Evolutionary conservation across 2,888 invertebrate species (phyloP), one percentile per base, ranked within the genome.

Genomic region (Tipula confusa): DNA sequence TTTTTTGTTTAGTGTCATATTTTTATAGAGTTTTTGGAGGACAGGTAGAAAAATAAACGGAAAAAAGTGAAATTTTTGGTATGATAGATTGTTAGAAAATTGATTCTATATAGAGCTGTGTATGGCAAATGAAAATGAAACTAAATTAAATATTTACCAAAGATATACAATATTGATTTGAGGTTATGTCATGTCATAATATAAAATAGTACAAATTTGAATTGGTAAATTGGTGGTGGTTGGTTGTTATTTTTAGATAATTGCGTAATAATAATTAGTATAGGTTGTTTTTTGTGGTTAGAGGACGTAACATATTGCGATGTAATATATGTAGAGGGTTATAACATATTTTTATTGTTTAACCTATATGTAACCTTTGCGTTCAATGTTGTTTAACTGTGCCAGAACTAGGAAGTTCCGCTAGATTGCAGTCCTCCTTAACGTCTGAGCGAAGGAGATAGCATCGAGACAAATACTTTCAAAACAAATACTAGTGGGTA

Each of bases 111-210:
- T 24, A 24, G 64, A 64, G 64, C 9, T 64, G n/a, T n/a, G n/a
- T n/a, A 24, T 24, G 64, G 64, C 64, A 64, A 64, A 64, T 24
- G 64, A 64, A 64, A 64, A 64, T 64, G 64, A 64, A 64, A 64
- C 64, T 64, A 64, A 64, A 64, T 64, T 64, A 64, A 64, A 64
- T 64, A 64, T 64, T 64, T 64, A 64, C 64, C 64, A 64, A 24
- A 64, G 24, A 64, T 64, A 64, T 64, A 64, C 64, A 64, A 64
- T 64, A 64, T 64, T 64, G 64, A 64, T 64, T 64, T 64, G 64
- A 64, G 64, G 64, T 64, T 64, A 64, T 64, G 64, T 64, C 64
- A 64, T 64, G 24, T 64, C 64, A 64, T 24, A 15, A 43, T n/a
- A 24, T 24, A 64, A 13, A 33, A 33, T 33, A 24, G n/a, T 64